Base-by-base conservation (phyloP, 30 jellyfish, hydroid and myxozoan species). In the Aurelia sp. region DNA sequence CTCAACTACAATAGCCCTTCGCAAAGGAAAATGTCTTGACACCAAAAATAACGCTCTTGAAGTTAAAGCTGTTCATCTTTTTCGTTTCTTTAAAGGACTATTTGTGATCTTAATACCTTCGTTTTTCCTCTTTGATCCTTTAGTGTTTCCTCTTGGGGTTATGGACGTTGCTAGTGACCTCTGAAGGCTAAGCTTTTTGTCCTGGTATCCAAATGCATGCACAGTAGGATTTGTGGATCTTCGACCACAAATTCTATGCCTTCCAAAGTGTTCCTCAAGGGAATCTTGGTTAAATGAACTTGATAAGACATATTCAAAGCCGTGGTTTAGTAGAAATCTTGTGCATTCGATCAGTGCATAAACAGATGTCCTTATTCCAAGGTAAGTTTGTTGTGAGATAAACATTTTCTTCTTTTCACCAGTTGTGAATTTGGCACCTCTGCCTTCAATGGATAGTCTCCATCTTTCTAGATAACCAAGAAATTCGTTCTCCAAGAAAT, bases 201-300 rank as follows among this genome's bases (percentile, higher is more conserved):
- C 73, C 21, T 84, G 53, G 71, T 71, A 84, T 13, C 93, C 88
- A 72, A 84, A 84, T 47, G 50, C 78, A n/a, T 53, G 88, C 19
- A 71, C 16, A 19, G 64, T 24, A 16, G 88, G 93, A 59, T 71
- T 72, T 38, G 70, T 89, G 47, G 41, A 50, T 59, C 93, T 74
- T 30, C 81, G 30, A 27, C 93, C 93, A 27, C 70, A 67, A 8
- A 59, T 30, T 31, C 88, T 70, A 30, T 84, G 93, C 33, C 68
- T 53, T 41, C 93, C 90, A 72, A 84, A 84, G 38, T 69, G 59
- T 51, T 84, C 82, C 70, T 84, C 93, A 20, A 27, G 33, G 33
- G 33, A 27, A 27, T 27, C 89, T 53, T 84, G 93, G 80, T 72
- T 69, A 48, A 84, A 72, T 40, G 53, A 1, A 16, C 72, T 80